Conservation (phyloP, 2,797 vertebrate genomes). For the Enteromius viviparus region DNA sequence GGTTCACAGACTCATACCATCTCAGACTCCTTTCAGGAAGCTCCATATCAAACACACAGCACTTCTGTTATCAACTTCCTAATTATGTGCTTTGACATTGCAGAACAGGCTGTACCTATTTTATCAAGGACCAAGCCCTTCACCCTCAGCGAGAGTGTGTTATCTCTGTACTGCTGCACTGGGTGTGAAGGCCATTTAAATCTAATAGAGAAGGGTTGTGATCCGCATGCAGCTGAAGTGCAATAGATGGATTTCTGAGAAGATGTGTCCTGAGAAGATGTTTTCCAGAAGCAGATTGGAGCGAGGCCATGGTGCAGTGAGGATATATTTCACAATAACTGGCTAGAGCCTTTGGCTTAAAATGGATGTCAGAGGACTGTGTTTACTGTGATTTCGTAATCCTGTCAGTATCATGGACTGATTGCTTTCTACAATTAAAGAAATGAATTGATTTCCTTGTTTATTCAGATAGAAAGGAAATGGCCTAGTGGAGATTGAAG, state of each 20-base stretch:
- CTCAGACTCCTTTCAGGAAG: not conserved
- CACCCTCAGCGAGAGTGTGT: slow-evolving; percentile 2
- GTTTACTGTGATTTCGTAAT: slow-evolving; percentile 58
- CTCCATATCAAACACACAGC: not conserved
- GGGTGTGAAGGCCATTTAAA: slow-evolving; percentile 32
- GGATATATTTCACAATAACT: slow-evolving; percentile 60
- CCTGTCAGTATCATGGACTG: slow-evolving; percentile 6
- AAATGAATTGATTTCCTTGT: not conserved
- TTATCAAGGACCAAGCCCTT: slow-evolving; percentile 41
- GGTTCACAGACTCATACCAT: not conserved
- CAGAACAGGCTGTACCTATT: slow-evolving; percentile 21
- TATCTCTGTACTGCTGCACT: slow-evolving; percentile 30
- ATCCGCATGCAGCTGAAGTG: slow-evolving; percentile 16
- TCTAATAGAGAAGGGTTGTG: slow-evolving; percentile 38
- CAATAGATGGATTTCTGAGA: slow-evolving; percentile 32
- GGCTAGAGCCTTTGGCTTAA: slow-evolving; percentile 43
- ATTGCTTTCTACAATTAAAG: not conserved
- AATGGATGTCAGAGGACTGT: slow-evolving; percentile 48
- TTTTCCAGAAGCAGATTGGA: slow-evolving; percentile 56
- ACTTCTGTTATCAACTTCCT: slow-evolving; percentile 16
- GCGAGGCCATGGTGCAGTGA: slow-evolving; percentile 45
- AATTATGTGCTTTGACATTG: slow-evolving; percentile 21
- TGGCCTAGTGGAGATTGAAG: not conserved
- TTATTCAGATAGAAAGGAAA: not conserved
- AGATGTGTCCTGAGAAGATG: slow-evolving; percentile 52